Conservation (phyloP, 2,797 vertebrate genomes). For the Anisognathus igniventris region DNA sequence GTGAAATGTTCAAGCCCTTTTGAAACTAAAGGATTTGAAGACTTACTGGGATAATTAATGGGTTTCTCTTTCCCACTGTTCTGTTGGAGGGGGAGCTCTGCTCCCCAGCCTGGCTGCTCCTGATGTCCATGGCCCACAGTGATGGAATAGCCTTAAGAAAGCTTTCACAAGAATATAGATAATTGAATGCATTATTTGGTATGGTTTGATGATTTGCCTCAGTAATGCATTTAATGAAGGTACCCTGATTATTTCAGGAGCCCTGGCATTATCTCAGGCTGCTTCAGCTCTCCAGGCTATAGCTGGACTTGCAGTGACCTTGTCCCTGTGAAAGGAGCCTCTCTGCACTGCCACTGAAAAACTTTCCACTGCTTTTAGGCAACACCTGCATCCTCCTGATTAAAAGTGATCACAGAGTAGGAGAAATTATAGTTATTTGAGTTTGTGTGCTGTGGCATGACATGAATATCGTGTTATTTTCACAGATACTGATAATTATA, state of each 20-base stretch:
- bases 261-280: conserved; percentile 11
- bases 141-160: neutral
- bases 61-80: neutral
- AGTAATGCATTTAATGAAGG: conserved; percentile 49
- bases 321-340: neutral
- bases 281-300: neutral
- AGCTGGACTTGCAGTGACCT: conserved; percentile 8
- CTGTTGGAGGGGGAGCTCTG: neutral
- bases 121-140: neutral
- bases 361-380: neutral
- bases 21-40: neutral
- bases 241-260: neutral
- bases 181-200: neutral
- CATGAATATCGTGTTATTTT: neutral
- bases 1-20: neutral
- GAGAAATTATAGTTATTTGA: neutral
- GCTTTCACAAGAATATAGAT: neutral
- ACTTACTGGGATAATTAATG: neutral
- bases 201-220: conserved; percentile 4
- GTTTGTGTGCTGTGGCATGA: neutral
- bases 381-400: neutral
- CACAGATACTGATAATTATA: neutral
- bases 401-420: neutral
- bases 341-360: neutral
- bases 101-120: neutral